Base-by-base conservation (phyloP, 2,797 vertebrate genomes). In the Oreochromis mossambicus region DNA sequence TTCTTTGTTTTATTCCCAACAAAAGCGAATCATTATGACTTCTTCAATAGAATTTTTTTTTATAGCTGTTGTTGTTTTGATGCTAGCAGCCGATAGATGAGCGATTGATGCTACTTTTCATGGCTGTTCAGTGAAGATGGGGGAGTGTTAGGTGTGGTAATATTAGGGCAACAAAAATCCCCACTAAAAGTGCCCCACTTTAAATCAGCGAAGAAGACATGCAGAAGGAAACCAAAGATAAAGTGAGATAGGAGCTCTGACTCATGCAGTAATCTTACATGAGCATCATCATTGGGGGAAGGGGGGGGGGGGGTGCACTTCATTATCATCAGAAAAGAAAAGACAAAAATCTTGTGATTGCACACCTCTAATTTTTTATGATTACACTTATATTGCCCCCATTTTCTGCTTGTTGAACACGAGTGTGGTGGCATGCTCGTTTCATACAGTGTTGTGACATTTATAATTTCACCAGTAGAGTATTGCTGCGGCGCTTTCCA, bases 401-500 rank as follows among this genome's bases (percentile, higher is more conserved):
- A 0, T 6, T 7, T 26, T 14, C 63, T 68, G n/a, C 63, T 24
- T 68, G 13, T 41, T 8, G 13, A 43, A 26, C 38, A 70, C 6
- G 66, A 70, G 1, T 21, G 51, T 21, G 8, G 5, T 21, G 8
- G 5, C 12, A 24, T 14, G 21, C 38, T 21, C 61, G 5, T 41
- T 66, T 34, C 56, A 56, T 26, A 17, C 43, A 68, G 61, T 63
- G 61, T 68, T 24, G 36, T 48, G 61, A 52, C 70, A 83, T 86
- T 55, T 24, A 77, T 76, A 41, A 83, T 85, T 85, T 34, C 80
- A 48, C 81, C 46, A n/a, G 56, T 12, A 17, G 2, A 7, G 66
- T 66, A 63, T 66, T 82, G 54, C 36, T 73, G 86, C 81, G 61
- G 84, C 36, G 32, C 70, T 46, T 48, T 21, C 43, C 82, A 32